Conservation (phyloP, 2,797 vertebrate species). For the Eulemur mongoz region DNA sequence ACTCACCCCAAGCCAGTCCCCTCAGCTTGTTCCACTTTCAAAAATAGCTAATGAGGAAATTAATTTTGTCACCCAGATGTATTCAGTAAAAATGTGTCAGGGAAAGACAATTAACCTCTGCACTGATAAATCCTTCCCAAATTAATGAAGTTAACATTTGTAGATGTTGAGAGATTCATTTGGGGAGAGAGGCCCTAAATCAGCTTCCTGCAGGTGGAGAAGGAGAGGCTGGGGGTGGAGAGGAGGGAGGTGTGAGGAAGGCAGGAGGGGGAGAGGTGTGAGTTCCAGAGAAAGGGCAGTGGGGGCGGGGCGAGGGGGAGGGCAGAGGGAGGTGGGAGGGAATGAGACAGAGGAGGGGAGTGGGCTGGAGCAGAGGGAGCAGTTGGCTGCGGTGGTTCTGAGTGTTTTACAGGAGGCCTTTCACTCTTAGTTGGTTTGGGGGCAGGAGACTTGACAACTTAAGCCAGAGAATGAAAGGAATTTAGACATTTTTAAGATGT, state of each 20-base stretch:
- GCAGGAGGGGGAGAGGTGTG: neutral
- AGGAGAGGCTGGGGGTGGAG: neutral
- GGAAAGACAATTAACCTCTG: conserved; percentile 85
- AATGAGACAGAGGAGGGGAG: neutral
- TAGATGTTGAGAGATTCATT: neutral
- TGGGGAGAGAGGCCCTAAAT: neutral
- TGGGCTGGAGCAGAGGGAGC: neutral
- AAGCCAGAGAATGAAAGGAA: neutral
- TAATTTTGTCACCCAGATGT: conserved; percentile 86
- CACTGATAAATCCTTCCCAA: conserved; percentile 75
- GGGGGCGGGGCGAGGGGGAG: neutral
- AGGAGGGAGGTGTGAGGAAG: too few relatives aligned
- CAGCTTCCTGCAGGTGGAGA: neutral
- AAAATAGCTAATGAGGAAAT: conserved; percentile 87
- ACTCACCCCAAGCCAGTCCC: conserved; percentile 65
- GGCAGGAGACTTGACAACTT: neutral
- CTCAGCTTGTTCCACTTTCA: conserved; percentile 83
- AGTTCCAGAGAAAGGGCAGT: too few relatives aligned
- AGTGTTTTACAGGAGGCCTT: too few relatives aligned
- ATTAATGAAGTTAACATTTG: conserved; percentile 66
- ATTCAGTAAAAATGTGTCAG: conserved; percentile 83
- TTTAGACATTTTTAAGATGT: neutral
- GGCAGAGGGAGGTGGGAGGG: neutral
- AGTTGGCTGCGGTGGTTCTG: fast-evolving
- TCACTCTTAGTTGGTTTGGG: neutral